Percentiles rank a stretch among this genome's conserved stretches.
phyloP scores from a whole-genome alignment of 2,113 vertebrate species.

The Peromyscus californicus region DNA sequence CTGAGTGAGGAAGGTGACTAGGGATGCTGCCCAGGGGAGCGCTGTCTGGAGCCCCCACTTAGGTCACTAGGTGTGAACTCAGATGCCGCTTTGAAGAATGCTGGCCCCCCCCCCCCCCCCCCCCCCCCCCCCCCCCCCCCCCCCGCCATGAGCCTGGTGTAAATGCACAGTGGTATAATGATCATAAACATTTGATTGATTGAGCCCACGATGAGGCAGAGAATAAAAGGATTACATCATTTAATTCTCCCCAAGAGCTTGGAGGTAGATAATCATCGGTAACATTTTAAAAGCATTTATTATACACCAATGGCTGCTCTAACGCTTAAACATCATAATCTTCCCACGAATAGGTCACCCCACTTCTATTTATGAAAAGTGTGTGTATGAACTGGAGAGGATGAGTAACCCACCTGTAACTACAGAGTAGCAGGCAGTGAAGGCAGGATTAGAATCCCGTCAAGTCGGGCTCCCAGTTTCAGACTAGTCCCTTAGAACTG shows the following conservation, averaged over 20 bases:
- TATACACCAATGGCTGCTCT: background rate
- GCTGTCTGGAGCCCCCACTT: background rate
- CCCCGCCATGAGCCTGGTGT: accelerated
- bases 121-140: too few relatives aligned
- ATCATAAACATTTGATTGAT: background rate
- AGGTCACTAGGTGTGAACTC: background rate
- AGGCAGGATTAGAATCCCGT: background rate
- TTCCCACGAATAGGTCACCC: background rate
- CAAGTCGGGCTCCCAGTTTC: background rate
- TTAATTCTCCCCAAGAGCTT: background rate
- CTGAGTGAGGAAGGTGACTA: background rate
- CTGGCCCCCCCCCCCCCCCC: background rate
- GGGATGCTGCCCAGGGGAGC: background rate
- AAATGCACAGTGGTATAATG: background rate
- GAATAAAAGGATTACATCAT: background rate
- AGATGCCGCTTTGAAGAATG: background rate
- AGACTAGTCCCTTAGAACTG: background rate
- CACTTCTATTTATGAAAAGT: background rate
- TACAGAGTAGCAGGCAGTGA: background rate
- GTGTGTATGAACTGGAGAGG: too few relatives aligned
- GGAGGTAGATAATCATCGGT: background rate
- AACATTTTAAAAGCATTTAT: background rate
- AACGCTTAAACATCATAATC: background rate
- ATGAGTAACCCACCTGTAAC: background rate
- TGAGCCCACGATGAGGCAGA: background rate